These are phyloP conservation scores for Dromococcyx pavoninus DNA, from an alignment of 2,797 vertebrate species.

Conservation along the genomic window DNA sequence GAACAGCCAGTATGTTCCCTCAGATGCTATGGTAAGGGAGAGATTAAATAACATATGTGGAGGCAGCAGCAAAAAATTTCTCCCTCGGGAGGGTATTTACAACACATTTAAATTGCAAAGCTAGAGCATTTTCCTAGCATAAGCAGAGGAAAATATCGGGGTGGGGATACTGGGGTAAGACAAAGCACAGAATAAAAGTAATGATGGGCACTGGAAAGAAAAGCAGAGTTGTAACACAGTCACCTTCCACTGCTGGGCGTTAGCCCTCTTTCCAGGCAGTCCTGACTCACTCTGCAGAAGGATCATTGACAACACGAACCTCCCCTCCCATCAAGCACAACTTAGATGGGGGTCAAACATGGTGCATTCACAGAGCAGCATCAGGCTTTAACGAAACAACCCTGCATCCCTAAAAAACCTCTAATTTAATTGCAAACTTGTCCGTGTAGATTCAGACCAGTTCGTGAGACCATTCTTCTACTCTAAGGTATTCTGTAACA, in stretches of 20 bases:
- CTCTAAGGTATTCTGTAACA: not conserved
- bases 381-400: not conserved
- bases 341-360: fast-evolving
- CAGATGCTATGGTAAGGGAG: not conserved
- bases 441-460: not conserved
- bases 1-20: not conserved
- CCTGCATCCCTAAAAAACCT: not conserved
- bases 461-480: not conserved
- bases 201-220: not conserved
- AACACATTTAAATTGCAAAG: not conserved
- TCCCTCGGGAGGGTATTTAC: not conserved
- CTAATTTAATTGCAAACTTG: not conserved
- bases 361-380: fast-evolving
- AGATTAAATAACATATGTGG: not conserved
- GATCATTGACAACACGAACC: not conserved
- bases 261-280: not conserved
- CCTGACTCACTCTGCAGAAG: fast-evolving
- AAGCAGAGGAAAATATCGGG: not conserved
- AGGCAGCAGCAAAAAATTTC: not conserved
- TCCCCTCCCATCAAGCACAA: not conserved
- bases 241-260: not conserved
- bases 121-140: not conserved
- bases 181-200: not conserved
- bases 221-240: not conserved
- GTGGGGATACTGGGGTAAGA: not conserved